Percentiles rank a stretch among this genome's conserved stretches.
phyloP scores from a whole-genome alignment of 2,797 vertebrate genomes.

The Alca torda region DNA sequence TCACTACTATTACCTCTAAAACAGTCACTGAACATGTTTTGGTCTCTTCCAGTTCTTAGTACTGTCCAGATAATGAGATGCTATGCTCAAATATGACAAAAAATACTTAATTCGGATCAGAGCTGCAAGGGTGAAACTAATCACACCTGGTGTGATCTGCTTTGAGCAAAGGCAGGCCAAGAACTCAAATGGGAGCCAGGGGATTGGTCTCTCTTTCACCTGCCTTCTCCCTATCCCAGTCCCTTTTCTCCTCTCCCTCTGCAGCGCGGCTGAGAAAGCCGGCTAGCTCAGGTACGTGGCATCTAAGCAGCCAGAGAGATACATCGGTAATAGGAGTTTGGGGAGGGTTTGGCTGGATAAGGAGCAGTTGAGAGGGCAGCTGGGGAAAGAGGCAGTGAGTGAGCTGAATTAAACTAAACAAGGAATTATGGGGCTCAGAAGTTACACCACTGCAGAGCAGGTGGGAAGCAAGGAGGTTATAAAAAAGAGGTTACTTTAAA shows the following conservation, averaged over 20 bases:
- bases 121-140: neutral
- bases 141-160: neutral
- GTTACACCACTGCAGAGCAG: neutral
- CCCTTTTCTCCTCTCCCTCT: neutral
- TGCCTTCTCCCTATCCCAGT: neutral
- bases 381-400: neutral
- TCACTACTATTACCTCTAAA: neutral
- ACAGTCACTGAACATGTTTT: neutral
- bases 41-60: neutral
- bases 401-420: neutral
- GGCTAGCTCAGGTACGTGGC: neutral
- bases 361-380: neutral
- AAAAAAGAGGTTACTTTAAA: neutral
- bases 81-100: neutral
- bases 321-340: neutral
- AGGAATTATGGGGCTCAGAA: neutral
- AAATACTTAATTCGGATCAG: neutral
- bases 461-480: neutral
- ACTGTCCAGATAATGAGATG: neutral
- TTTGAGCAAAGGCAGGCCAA: neutral
- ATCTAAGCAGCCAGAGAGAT: neutral
- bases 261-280: rapidly evolving
- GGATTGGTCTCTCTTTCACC: neutral
- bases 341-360: neutral
- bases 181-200: neutral